phyloP scores from a whole-genome alignment of 2,797 vertebrate genomes.

The Microctenopoma stevenorrisi region DNA sequence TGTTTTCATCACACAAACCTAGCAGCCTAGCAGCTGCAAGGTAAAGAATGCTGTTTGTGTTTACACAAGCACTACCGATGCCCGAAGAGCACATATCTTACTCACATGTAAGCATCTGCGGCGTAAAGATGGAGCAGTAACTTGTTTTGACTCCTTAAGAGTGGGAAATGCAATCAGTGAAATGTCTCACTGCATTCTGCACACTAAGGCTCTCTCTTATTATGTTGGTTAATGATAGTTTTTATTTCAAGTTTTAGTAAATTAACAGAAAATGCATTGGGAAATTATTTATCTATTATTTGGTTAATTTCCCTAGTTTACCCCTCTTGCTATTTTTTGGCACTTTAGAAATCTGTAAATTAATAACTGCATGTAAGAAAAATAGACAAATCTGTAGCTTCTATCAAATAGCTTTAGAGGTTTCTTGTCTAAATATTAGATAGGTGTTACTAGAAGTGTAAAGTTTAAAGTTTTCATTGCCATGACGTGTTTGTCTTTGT shows the following conservation, averaged over 20 bases:
- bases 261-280: no score
- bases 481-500: background rate
- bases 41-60: slow-evolving; percentile 31
- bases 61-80: slow-evolving; percentile 1
- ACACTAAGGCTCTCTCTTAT: background rate
- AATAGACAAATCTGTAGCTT: no score
- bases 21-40: slow-evolving; percentile 1
- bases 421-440: no score
- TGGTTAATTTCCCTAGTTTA: no score
- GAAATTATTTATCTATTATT: no score
- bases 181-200: slow-evolving; percentile 12
- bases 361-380: no score
- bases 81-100: slow-evolving; percentile 1
- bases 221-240: no score
- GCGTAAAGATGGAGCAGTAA: slow-evolving; percentile 18
- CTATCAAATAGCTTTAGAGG: no score
- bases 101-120: slow-evolving; percentile 18
- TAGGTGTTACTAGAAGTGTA: no score
- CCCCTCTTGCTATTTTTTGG: no score
- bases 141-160: slow-evolving; percentile 25
- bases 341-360: no score
- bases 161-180: slow-evolving; percentile 15
- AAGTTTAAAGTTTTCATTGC: background rate
- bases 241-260: no score
- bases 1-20: slow-evolving; percentile 26